Evolutionary conservation across 2,888 invertebrate species (phyloP).

Genomic region (Villa cingulata): DNA sequence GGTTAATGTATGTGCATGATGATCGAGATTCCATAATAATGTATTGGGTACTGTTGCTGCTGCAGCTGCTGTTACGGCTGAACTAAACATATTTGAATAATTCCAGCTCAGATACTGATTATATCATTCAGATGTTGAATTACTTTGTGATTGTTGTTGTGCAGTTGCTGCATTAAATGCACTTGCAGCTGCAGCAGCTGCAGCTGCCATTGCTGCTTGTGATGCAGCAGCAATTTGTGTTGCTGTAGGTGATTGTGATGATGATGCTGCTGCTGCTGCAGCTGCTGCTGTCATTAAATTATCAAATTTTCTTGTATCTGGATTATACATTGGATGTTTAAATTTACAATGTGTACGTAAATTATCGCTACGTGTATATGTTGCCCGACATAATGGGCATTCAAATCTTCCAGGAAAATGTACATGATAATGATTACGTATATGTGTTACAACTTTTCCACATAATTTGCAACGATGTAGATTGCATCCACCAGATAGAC

Average conservation of each 20-base stretch:
- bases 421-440: constrained; percentile 88
- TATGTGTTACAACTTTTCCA: constrained; percentile 89
- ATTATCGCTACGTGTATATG: constrained; percentile 85
- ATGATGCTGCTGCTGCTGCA: constrained; percentile 34
- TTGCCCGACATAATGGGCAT: constrained; percentile 81
- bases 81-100: constrained; percentile 25
- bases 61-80: constrained; percentile 8
- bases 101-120: constrained; percentile 35
- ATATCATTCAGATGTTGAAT: constrained; percentile 24
- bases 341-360: constrained; percentile 86
- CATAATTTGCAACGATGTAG: constrained; percentile 88
- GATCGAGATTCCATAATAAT: constrained; percentile 27
- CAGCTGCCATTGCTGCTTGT: constrained; percentile 34
- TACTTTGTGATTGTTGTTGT: constrained; percentile 27
- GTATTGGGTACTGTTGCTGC: constrained; percentile 15
- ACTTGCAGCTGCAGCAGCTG: constrained; percentile 30
- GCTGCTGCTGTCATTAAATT: constrained; percentile 46
- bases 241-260: constrained; percentile 39
- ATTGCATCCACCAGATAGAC: constrained; percentile 82
- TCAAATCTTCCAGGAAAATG: constrained; percentile 86
- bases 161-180: constrained; percentile 25
- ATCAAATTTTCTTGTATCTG: constrained; percentile 77
- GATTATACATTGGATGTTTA: constrained; percentile 78
- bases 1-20: not conserved
- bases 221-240: constrained; percentile 40